Conservation (phyloP, 2,797 vertebrate species). For the Tragopan temminckii region DNA sequence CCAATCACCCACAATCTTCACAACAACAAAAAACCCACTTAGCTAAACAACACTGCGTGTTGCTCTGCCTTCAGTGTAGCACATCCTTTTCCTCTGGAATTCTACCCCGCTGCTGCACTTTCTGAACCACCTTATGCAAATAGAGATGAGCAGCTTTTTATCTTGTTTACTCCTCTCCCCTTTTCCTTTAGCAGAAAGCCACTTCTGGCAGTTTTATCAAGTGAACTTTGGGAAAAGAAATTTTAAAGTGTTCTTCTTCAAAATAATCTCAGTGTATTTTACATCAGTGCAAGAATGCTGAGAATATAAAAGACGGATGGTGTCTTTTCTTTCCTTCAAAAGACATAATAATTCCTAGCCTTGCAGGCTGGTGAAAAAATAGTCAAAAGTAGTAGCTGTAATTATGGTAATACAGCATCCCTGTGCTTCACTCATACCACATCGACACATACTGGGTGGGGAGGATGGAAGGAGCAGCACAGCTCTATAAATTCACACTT, state of each 20-base stretch:
- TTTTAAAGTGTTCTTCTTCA: constrained; percentile 43
- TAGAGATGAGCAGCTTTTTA: constrained; percentile 34
- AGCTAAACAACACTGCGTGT: neutral
- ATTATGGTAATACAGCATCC: neutral
- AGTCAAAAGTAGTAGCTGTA: constrained; percentile 15
- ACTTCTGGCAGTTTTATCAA: constrained; percentile 30
- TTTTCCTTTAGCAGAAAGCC: constrained; percentile 13
- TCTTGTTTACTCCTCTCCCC: constrained; percentile 38
- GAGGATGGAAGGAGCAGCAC: neutral
- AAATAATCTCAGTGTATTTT: constrained; percentile 54
- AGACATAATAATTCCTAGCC: constrained; percentile 5
- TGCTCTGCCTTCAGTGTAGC: neutral
- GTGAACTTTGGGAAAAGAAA: constrained; percentile 11
- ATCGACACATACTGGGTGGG: neutral
- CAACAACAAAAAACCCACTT: neutral
- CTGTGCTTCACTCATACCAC: neutral
- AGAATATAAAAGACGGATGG: constrained; percentile 8
- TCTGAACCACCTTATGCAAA: constrained; percentile 10
- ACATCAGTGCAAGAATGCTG: neutral
- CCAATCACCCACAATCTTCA: neutral
- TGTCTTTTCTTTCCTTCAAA: constrained; percentile 42
- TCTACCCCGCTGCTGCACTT: constrained; percentile 1
- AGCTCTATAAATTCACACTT: neutral
- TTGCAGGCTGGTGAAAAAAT: neutral
- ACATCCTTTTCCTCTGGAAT: neutral